Evolutionary conservation across 2,113 vertebrate species (phyloP).

Genomic region (Thermophis baileyi): DNA sequence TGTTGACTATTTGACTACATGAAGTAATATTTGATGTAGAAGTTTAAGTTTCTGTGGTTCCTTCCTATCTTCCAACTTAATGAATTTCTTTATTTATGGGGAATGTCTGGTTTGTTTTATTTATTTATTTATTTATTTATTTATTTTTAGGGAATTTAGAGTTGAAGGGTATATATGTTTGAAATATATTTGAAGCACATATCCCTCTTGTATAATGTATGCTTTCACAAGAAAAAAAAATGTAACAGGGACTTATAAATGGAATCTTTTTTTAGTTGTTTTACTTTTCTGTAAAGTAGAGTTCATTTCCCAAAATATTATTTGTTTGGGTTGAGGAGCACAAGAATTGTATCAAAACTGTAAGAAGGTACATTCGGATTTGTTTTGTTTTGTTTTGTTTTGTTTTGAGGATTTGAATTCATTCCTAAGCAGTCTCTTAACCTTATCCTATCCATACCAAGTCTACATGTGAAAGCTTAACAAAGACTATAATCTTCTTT

Average conservation of each 20-base stretch:
- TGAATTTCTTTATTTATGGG: conserved; percentile 10
- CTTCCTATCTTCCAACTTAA: background rate
- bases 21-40: background rate
- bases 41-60: background rate
- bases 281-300: conserved; percentile 24
- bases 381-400: background rate
- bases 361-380: background rate
- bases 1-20: background rate
- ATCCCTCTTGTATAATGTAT: background rate
- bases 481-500: background rate
- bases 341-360: background rate
- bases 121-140: background rate
- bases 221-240: conserved; percentile 16
- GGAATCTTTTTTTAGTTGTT: background rate
- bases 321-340: background rate
- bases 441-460: background rate
- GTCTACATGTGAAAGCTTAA: background rate
- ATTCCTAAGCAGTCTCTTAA: background rate
- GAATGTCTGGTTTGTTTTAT: background rate
- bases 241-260: conserved; percentile 17
- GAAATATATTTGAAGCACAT: conserved; percentile 37
- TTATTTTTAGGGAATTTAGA: background rate
- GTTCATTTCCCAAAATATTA: background rate
- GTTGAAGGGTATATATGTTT: background rate
- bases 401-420: background rate